Evolutionary conservation across 2,113 vertebrate genomes (phyloP), one percentile per base, ranked within the genome.

Genomic region (Acrocephalus arundinaceus): DNA sequence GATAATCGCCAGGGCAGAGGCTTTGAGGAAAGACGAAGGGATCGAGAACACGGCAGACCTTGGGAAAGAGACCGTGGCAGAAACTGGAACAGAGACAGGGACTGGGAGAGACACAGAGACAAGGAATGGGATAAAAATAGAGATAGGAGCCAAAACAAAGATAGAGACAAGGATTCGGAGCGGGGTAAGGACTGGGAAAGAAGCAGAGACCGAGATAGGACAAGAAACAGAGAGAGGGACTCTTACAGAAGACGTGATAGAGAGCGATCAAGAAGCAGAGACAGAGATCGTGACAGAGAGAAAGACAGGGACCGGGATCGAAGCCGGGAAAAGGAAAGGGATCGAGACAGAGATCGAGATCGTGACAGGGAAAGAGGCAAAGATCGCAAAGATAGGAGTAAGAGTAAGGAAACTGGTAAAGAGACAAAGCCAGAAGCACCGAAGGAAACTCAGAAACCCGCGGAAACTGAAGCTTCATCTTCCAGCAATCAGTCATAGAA

Each of bases 21-120:
- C 33, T 98, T 98, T 7, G 99, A 99, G n/a, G 99, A 99, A 48
- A 97, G 98, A 27, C 96, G 98, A 80, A 97, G 98, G 13, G 99
- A 99, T 58, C 95, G 99, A 49, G 99, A 98, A 28, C 87, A 97
- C 0, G 93, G 97, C 78, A 96, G 98, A 94, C 91, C 96, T 67
- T 96, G 98, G 97, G 98, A 97, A 61, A 97, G 97, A 93, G 98
- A 97, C 49, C 95, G 96, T 30, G 95, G 89, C 93, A 97, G 98
- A 97, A 98, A 98, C 87, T 98, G 98, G 96, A 98, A 89, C 41
- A 97, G 98, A 89, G 96, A 97, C 33, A 97, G 97, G 76, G 98
- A 98, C 52, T 97, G 98, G 97, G 98, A 98, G 52, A 96, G 94
- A 66, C 96, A 97, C 46, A 81, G 93, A 43, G 98, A 98, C 46